Evolutionary conservation across 2,113 vertebrate genomes (phyloP).

Genomic region (Astatotilapia flaviijosephi): DNA sequence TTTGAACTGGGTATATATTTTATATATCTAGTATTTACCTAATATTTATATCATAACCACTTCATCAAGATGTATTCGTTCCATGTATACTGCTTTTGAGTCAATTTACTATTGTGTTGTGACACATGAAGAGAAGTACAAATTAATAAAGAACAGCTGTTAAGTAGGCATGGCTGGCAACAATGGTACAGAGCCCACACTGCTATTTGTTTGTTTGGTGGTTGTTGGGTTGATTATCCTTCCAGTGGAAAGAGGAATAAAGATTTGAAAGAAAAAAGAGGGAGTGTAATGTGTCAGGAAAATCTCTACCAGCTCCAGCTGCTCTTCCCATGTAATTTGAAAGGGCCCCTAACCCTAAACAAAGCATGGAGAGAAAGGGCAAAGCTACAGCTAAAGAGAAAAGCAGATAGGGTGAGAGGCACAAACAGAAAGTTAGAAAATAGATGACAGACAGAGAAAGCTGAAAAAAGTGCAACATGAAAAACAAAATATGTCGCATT

Average conservation of each 20-base stretch:
- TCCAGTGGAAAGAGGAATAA: conserved; percentile 44
- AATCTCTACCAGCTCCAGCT: conserved; percentile 31
- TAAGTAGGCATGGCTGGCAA: conserved; percentile 29
- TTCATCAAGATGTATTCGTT: neutral
- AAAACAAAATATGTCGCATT: neutral
- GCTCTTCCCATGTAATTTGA: conserved; percentile 24
- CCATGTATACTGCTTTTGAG: neutral
- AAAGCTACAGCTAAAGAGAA: neutral
- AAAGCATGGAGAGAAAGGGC: neutral
- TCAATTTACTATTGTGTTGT: neutral
- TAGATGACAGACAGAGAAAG: neutral
- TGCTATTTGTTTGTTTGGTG: conserved; percentile 54
- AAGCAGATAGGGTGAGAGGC: neutral
- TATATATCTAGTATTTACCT: neutral
- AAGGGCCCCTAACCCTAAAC: neutral
- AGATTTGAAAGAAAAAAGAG: conserved; percentile 40
- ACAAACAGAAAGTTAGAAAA: neutral
- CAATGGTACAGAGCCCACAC: conserved; percentile 7
- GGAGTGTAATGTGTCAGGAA: conserved; percentile 35
- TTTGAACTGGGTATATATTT: neutral
- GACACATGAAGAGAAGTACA: neutral
- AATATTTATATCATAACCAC: neutral
- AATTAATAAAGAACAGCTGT: conserved; percentile 41
- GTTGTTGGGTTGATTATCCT: conserved; percentile 45
- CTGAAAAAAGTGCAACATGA: neutral